phyloP scores from a whole-genome alignment of 2,113 vertebrate species.

The Tympanuchus pallidicinctus region DNA sequence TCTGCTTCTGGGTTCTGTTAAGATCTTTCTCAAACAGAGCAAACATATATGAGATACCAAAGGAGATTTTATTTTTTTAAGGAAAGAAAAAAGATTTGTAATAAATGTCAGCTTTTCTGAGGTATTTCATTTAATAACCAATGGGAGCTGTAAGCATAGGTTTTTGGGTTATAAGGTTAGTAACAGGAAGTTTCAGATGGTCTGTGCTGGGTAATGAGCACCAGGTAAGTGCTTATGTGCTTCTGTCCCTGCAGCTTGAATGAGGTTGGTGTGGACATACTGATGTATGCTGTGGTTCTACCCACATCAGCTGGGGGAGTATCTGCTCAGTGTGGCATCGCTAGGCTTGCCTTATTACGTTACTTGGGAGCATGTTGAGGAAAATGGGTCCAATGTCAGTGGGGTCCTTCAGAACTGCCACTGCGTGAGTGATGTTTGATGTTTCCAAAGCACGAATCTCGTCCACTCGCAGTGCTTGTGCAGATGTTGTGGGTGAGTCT shows the following conservation, averaged over 20 bases:
- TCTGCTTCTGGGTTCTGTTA: not conserved
- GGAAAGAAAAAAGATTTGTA: not conserved
- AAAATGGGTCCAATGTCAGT: not conserved
- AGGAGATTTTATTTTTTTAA: not conserved
- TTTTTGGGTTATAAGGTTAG: not conserved
- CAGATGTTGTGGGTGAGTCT: not conserved
- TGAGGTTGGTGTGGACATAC: rapidly evolving
- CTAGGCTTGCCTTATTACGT: not conserved
- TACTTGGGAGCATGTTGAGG: not conserved
- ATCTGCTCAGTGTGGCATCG: not conserved
- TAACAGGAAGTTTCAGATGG: not conserved
- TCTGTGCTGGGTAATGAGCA: not conserved
- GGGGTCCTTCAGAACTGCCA: not conserved
- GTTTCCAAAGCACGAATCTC: not conserved
- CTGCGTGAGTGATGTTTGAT: not conserved
- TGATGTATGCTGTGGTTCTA: not conserved
- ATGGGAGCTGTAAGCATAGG: not conserved
- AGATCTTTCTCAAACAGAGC: not conserved
- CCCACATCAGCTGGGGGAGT: not conserved
- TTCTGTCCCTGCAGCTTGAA: rapidly evolving
- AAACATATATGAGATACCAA: not conserved
- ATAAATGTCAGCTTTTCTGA: not conserved
- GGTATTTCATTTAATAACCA: not conserved
- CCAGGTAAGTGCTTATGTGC: not conserved
- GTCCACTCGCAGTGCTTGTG: not conserved